Base-by-base conservation (phyloP, 2,888 invertebrate genomes). In the Dolomedes plantarius region DNA sequence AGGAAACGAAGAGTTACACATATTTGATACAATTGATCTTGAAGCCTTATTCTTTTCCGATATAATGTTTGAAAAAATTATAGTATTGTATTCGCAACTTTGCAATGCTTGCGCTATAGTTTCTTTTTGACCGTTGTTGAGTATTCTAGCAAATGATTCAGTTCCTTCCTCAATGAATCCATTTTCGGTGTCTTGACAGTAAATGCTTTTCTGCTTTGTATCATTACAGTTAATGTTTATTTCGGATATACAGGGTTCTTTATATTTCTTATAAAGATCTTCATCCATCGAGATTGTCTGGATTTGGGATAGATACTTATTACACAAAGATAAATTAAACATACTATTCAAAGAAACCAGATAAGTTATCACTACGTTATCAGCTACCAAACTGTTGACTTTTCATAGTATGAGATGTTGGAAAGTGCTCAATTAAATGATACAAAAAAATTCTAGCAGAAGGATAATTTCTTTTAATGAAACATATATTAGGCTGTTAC, bases 251-350 rank as follows among this genome's bases (percentile, higher is more conserved):
- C 31, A 67, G 9, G 68, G 9, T 39, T 81, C 74, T 29, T 32
- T 67, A 11, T 67, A 31, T 3, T 1, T 41, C 19, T 74, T 74
- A 68, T 56, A 74, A 72, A 67, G 72, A 56, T 83, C 83, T 50
- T 65, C 77, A 77, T 83, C 83, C 83, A 83, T 83, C 39, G 67
- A 67, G 83, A 83, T 76, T 77, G 77, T 83, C 83, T 83, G 77
- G 36, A 83, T 74, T 77, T 83, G 67, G 65, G 83, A 83, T 56
- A 83, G 62, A 75, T 41, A n/a, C 56, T 81, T 68, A 67, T 81
- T 74, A 81, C 46, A 41, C 23, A 68, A 65, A 23, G 67, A 46
- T 41, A n/a, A n/a, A 50, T 13, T 46, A 50, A 11, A 71, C 39
- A 72, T 72, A 29, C 56, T 31, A 19, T 50, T 56, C 41, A 46